Evolutionary conservation across 2,888 invertebrate species (phyloP), one percentile per base, ranked within the genome.

Genomic region (Troilus luridus): DNA sequence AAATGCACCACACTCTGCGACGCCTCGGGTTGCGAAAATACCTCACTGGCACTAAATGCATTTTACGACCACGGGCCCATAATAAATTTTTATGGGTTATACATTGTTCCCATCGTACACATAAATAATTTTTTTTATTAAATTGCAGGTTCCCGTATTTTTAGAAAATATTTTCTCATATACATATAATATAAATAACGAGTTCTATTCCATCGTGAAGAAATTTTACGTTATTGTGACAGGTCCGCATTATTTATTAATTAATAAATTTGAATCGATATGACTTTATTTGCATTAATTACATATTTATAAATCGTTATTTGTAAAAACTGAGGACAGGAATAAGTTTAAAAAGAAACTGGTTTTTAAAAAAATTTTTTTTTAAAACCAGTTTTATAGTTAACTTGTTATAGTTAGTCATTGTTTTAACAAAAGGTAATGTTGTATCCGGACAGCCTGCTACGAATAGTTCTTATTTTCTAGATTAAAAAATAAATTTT

Each of bases 21-120:
- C 72, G 72, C 72, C 72, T 77, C 72, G 10, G 72, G 27, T 77
- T 77, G 72, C 72, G 41, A 77, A 77, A 77, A 77, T 77, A 41
- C 27, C 72, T 17, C 72, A 41, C 1, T 77, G 72, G 27, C 41
- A 77, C 72, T 77, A 77, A 77, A 41, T 77, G 72, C 17, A 77
- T 41, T 77, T 77, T 77, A 77, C 72, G 27, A 77, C 19, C 72
- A 14, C 17, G 2, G 7, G 17, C 41, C 17, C 27, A 41, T 77
- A 77, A 77, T 77, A 77, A 77, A 41, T 77, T 77, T 77, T 27
- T 77, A 77, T 77, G 72, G 72, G 8, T 77, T 1, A 77, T 77
- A 77, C 72, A 77, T 77, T 27, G 72, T 41, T 77, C 41, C 21
- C 72, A 41, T 41, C 41, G 41, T 17, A 27, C 17, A 41, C 14